Conservation (phyloP, 2,113 vertebrate genomes). For the Gadus chalcogrammus region DNA sequence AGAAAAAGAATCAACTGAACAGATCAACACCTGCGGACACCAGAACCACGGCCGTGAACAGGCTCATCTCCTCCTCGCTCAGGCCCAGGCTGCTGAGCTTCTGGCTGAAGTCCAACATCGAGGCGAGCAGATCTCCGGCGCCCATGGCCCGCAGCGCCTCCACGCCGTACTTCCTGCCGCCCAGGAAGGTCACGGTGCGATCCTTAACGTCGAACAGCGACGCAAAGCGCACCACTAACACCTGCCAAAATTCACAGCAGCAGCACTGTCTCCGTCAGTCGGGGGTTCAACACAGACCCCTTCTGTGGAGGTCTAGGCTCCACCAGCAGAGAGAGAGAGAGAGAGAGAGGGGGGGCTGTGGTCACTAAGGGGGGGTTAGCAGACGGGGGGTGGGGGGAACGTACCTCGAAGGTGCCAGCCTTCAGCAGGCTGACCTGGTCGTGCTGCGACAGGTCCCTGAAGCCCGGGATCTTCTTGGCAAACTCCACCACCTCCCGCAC, state of each 20-base stretch:
- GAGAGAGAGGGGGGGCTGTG: not conserved
- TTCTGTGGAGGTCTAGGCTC: not conserved
- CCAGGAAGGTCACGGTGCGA: slow-evolving; percentile 89
- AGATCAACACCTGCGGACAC: slow-evolving; percentile 87
- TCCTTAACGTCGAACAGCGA: slow-evolving; percentile 89
- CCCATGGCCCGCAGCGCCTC: slow-evolving; percentile 89
- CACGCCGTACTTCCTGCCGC: slow-evolving; percentile 87
- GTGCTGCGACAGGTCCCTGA: slow-evolving; percentile 89
- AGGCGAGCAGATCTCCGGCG: slow-evolving; percentile 90
- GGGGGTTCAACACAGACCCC: not conserved
- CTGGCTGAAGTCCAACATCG: slow-evolving; percentile 95
- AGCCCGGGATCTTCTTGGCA: slow-evolving; percentile 93
- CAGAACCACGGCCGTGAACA: slow-evolving; percentile 93
- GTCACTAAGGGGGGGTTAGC: too few species aligned
- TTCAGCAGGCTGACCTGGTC: slow-evolving; percentile 96
- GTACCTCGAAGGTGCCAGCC: slow-evolving; percentile 96
- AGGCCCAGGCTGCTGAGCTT: slow-evolving; percentile 88
- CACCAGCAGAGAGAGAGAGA: too few species aligned
- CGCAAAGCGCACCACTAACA: slow-evolving; percentile 92
- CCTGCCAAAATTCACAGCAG: slow-evolving; percentile 67
- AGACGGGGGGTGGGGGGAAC: too few species aligned
- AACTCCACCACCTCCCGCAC: slow-evolving; percentile 97
- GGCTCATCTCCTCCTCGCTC: slow-evolving; percentile 93
- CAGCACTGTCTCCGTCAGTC: not conserved
- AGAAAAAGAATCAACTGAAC: too few species aligned